Percentiles rank a stretch among this genome's conserved stretches.
phyloP scores from a whole-genome alignment of 2,888 invertebrate genomes.

The Ischnura elegans region DNA sequence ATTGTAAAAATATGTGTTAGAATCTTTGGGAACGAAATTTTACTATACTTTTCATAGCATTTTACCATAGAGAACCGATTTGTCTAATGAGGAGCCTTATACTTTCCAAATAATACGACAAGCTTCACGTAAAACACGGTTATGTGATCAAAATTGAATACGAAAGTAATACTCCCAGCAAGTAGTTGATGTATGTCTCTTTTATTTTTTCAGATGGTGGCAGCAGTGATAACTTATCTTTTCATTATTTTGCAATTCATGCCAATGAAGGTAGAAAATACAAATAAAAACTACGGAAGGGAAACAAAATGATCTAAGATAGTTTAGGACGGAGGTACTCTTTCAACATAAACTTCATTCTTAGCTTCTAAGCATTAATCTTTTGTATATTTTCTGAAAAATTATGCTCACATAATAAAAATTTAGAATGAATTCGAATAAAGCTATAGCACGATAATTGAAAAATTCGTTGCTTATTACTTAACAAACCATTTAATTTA shows the following conservation, averaged over 20 bases:
- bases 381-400: no score
- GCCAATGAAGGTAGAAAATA: not conserved
- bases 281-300: not conserved
- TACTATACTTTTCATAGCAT: not conserved
- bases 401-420: no score
- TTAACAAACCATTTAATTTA: no score
- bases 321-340: not conserved
- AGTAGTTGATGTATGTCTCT: not conserved
- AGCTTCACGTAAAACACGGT: no score
- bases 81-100: no score
- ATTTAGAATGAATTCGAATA: no score
- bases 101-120: not conserved
- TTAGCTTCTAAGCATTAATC: no score
- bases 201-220: not conserved
- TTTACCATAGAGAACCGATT: no score
- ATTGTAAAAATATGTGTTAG: not conserved
- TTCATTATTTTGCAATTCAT: not conserved
- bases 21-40: not conserved
- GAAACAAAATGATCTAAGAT: not conserved
- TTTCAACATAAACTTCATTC: no score
- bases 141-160: no score
- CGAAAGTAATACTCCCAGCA: not conserved
- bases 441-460: no score
- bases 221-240: not conserved
- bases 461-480: no score